These are phyloP conservation scores for Caenorhabditis panamensis DNA, from an alignment of 2,888 invertebrate genomes.

Conservation along the genomic window DNA sequence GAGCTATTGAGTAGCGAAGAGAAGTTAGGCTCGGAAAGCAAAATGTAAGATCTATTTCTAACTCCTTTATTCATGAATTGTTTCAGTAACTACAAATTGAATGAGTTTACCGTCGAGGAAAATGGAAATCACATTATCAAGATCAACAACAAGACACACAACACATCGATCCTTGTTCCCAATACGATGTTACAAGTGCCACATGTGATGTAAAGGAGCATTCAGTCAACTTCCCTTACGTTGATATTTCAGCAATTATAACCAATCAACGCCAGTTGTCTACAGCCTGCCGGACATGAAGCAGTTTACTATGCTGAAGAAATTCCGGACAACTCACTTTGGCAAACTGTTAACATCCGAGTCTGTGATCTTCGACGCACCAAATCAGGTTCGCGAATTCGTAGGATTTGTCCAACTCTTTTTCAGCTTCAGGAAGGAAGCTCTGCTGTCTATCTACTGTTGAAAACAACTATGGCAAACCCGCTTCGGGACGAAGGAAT, in stretches of 20 bases:
- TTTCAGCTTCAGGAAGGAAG: neutral
- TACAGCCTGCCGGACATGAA: neutral
- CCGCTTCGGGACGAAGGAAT: neutral
- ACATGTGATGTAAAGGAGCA: too few relatives aligned
- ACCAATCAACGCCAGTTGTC: neutral
- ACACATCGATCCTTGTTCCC: too few relatives aligned
- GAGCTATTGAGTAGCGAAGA: neutral
- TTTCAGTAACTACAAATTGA: too few relatives aligned
- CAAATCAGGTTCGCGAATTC: neutral
- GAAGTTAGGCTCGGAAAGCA: neutral
- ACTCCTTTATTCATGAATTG: too few relatives aligned
- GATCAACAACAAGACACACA: too few relatives aligned
- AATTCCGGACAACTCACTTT: neutral
- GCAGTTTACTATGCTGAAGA: neutral
- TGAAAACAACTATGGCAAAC: neutral
- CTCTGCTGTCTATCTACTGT: neutral
- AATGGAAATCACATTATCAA: too few relatives aligned
- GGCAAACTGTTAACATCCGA: slow-evolving; percentile 16
- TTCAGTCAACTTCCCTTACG: too few relatives aligned
- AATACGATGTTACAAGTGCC: too few relatives aligned
- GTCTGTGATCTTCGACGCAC: neutral
- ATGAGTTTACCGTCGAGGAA: too few relatives aligned
- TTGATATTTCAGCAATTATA: too few relatives aligned
- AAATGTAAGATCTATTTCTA: slow-evolving; percentile 18
- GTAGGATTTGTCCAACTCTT: neutral